Percentiles rank a stretch among this genome's conserved stretches.
Evolutionary conservation across 2,888 invertebrate species (phyloP).

Genomic region (Cheilosia impressa): DNA sequence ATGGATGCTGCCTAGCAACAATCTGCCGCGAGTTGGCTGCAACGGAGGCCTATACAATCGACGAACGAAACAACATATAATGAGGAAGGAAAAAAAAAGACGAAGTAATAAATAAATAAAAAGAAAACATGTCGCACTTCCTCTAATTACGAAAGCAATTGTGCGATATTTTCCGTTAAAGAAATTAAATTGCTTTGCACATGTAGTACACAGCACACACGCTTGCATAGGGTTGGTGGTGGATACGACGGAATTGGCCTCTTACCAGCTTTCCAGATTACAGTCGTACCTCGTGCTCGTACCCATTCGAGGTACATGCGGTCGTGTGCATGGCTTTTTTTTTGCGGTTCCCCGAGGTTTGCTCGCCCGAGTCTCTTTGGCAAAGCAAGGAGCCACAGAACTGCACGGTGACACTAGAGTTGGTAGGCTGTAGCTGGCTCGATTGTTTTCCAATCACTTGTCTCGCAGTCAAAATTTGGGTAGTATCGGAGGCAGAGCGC

Average conservation of each 20-base stretch:
- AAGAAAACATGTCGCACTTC: slow-evolving; percentile 73
- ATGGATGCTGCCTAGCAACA: slow-evolving; percentile 53
- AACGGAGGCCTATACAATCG: background rate
- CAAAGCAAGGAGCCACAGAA: background rate
- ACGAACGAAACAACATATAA: slow-evolving; percentile 46
- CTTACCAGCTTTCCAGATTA: slow-evolving; percentile 28
- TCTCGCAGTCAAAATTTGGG: no score
- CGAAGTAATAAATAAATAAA: slow-evolving; percentile 47
- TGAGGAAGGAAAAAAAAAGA: slow-evolving; percentile 51
- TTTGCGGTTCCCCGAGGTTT: background rate
- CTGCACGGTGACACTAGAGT: background rate
- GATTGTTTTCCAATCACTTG: no score
- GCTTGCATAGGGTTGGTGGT: background rate
- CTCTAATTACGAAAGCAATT: slow-evolving; percentile 73
- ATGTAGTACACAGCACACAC: slow-evolving; percentile 19
- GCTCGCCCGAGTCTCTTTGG: background rate
- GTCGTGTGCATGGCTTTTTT: background rate
- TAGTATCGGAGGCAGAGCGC: background rate
- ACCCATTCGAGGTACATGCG: background rate
- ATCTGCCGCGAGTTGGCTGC: slow-evolving; percentile 4
- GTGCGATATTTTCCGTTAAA: slow-evolving; percentile 69
- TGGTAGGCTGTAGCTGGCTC: background rate
- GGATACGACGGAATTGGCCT: slow-evolving; percentile 8
- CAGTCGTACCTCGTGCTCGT: no score
- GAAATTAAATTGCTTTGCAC: slow-evolving; percentile 71